Conservation (phyloP, 2,113 vertebrate genomes). For the Antechinus stuartii region DNA sequence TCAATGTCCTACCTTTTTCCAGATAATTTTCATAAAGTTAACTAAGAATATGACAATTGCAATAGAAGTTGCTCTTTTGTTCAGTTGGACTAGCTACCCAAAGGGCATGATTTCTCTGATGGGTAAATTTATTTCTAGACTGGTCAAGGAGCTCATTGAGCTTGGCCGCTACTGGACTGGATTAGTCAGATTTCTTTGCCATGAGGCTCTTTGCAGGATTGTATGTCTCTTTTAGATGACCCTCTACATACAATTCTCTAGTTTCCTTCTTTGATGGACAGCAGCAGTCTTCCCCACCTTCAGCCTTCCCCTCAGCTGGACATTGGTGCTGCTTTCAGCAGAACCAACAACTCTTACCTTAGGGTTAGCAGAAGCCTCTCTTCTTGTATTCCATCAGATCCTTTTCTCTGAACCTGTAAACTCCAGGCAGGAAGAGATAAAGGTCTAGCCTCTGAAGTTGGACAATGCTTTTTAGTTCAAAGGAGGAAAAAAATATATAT, state of each 20-base stretch:
- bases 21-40: background rate
- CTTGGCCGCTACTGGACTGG: background rate
- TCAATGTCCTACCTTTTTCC: background rate
- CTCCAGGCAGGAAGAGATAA: background rate
- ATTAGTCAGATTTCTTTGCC: background rate
- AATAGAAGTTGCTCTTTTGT: background rate
- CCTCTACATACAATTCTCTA: background rate
- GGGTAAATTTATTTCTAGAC: background rate
- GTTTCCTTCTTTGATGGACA: background rate
- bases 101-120: background rate
- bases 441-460: background rate
- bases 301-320: background rate
- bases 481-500: background rate
- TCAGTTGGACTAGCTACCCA: background rate
- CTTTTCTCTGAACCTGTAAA: background rate
- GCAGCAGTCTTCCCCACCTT: background rate
- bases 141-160: background rate
- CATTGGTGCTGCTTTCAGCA: background rate
- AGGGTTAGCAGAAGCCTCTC: background rate
- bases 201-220: background rate
- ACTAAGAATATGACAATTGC: background rate
- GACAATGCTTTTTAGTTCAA: background rate
- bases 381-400: background rate
- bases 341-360: background rate
- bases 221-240: background rate